A percentile compares a stretch with the other conserved stretches of the same genome.
Conservation (phyloP, 1,140 invertebrate species). For the Pachypsylla venusta region DNA sequence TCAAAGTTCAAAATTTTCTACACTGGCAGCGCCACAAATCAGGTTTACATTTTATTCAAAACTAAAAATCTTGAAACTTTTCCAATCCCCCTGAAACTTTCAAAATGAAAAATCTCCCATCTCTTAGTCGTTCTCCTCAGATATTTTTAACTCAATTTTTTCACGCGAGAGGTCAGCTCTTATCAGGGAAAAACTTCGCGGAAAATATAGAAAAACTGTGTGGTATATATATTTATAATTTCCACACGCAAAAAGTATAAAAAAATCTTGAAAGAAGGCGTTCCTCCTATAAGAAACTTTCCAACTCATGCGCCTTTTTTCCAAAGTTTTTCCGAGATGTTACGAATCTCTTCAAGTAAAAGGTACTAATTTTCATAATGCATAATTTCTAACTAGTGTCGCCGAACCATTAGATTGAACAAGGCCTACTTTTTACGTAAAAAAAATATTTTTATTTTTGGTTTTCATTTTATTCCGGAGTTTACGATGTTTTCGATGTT, state of each 20-base stretch:
- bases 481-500: constrained; percentile 8
- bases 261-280: too few relatives aligned
- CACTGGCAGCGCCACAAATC: constrained; percentile 2
- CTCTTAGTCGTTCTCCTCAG: not conserved
- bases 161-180: constrained; percentile 4
- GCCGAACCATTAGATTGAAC: not conserved
- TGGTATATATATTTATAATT: too few relatives aligned
- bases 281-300: not conserved
- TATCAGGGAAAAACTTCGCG: not conserved
- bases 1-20: not conserved
- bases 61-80: too few relatives aligned
- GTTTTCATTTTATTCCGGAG: constrained; percentile 2
- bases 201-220: too few relatives aligned
- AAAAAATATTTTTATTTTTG: not conserved
- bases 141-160: not conserved
- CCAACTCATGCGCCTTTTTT: constrained; percentile 7
- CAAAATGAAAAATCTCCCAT: not conserved
- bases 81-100: too few relatives aligned
- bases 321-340: constrained; percentile 9
- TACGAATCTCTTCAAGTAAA: not conserved
- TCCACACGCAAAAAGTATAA: too few relatives aligned
- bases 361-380: constrained; percentile 6
- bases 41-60: too few relatives aligned
- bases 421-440: constrained; percentile 5
- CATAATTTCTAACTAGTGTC: constrained; percentile 2